Conservation (phyloP, 1,140 invertebrate genomes). For the Pomphorhynchus laevis region DNA sequence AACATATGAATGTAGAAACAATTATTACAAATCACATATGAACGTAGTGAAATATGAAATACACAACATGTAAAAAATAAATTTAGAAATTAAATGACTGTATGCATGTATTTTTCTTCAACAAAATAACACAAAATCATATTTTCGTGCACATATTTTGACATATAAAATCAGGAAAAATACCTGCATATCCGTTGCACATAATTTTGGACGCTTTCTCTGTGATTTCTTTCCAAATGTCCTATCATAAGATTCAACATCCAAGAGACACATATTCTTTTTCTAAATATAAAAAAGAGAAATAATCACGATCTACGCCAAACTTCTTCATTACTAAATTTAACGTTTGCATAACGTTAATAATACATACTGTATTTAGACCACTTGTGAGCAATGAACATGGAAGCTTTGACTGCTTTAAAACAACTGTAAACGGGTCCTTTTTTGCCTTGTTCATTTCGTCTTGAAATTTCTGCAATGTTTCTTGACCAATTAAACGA, state of each 20-base stretch:
- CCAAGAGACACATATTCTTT: slow-evolving; percentile 56
- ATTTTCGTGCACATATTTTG: neutral
- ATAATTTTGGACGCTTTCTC: slow-evolving; percentile 52
- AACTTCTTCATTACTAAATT: neutral
- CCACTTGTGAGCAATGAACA: too few species aligned
- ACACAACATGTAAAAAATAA: too few species aligned
- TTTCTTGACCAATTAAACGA: slow-evolving; percentile 43
- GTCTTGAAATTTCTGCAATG: slow-evolving; percentile 76
- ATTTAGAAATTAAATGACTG: too few species aligned
- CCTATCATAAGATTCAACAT: slow-evolving; percentile 60
- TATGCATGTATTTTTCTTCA: too few species aligned
- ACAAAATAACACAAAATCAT: too few species aligned
- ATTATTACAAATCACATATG: too few species aligned
- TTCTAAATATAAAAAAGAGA: slow-evolving; percentile 13
- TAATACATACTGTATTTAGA: neutral
- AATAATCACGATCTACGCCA: slow-evolving; percentile 6
- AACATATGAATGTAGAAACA: too few species aligned
- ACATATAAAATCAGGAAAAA: slow-evolving; percentile 1
- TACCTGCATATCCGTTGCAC: slow-evolving; percentile 24
- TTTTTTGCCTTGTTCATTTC: slow-evolving; percentile 62
- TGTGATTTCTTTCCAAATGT: slow-evolving; percentile 74
- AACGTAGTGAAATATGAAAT: too few species aligned
- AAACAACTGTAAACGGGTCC: slow-evolving; percentile 82
- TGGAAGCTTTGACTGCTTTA: slow-evolving; percentile 71
- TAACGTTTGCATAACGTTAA: neutral